Evolutionary conservation across 2,797 vertebrate genomes (phyloP), one percentile per base, ranked within the genome.

Genomic region (Cynodonichthys magdalenae): DNA sequence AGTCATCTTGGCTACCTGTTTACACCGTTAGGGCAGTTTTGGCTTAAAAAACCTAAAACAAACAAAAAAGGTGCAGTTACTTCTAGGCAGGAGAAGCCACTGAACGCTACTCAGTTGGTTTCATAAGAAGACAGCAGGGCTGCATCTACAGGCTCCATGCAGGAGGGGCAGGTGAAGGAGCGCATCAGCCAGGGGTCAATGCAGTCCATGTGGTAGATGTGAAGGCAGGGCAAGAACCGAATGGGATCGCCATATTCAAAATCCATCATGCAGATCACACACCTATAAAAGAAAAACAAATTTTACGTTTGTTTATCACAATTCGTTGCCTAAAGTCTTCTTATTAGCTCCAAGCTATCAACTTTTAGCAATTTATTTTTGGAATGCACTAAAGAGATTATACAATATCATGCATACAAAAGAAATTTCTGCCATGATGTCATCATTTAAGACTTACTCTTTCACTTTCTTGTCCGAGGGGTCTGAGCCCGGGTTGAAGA

Each of bases 181-280:
- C 95, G 92, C 95, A 96, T 94, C 70, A 96, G 93, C 95, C 95
- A 96, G 50, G 92, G 79, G 39, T 96, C 95, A 29, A 96, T 96
- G 92, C 95, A 96, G 49, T 94, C 94, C 76, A 93, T 79, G 2
- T 96, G 95, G 85, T 95, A 96, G 84, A 93, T 92, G 89, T 96
- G 95, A 75, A 96, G 92, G 68, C 95, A 96, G 66, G 95, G 95
- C 82, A 96, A 77, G 85, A 95, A 96, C 79, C 94, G 93, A 20
- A 96, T 89, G 14, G 93, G 91, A 50, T 95, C 94, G 0, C 93
- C 92, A 0, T 90, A 93, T 65, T 94, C 93, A 69, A 96, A 95
- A 81, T 95, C 95, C 93, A 95, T 86, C 95, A 96, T 96, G 89
- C 95, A 96, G 90, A 96, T 96, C 76, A 95, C 95, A 87, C 95